Evolutionary conservation across 2,113 vertebrate species (phyloP).

Genomic region (Coptodon bakossiorum): DNA sequence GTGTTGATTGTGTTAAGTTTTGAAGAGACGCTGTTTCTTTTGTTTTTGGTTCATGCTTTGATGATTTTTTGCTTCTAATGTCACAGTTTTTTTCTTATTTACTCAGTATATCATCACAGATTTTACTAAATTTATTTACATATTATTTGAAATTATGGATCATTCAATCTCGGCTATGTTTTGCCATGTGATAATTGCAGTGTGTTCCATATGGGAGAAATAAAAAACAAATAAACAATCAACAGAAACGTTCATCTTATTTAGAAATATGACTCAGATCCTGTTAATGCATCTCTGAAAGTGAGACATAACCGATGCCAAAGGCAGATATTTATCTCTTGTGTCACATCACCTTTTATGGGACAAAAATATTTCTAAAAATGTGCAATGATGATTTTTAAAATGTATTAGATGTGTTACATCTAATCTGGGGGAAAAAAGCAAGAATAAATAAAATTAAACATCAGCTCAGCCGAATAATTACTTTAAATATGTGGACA

Average conservation of each 20-base stretch:
- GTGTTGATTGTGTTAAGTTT: background rate
- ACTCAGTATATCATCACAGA: conserved; percentile 1
- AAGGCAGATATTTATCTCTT: background rate
- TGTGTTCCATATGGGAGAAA: conserved; percentile 46
- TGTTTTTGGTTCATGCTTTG: background rate
- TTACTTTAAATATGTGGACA: background rate
- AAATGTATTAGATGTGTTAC: background rate
- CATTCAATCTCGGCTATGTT: background rate
- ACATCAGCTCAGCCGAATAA: background rate
- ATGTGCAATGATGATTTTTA: background rate
- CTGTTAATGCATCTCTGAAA: background rate
- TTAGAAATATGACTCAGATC: background rate
- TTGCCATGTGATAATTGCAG: conserved; percentile 32
- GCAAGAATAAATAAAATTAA: background rate
- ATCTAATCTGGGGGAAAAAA: fast-evolving
- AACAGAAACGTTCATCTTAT: background rate
- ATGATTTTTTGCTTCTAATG: conserved; percentile 10
- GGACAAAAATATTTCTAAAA: background rate
- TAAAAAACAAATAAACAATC: conserved; percentile 41
- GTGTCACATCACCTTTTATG: background rate
- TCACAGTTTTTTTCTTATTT: conserved; percentile 2
- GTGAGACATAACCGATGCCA: background rate
- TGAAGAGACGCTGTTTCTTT: background rate
- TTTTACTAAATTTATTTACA: conserved; percentile 11
- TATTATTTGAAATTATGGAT: conserved; percentile 28